A percentile compares a stretch with the other conserved stretches of the same genome.
These are phyloP conservation scores for Holotrichia oblita DNA, from an alignment of 1,140 invertebrate genomes.

Conservation along the genomic window DNA sequence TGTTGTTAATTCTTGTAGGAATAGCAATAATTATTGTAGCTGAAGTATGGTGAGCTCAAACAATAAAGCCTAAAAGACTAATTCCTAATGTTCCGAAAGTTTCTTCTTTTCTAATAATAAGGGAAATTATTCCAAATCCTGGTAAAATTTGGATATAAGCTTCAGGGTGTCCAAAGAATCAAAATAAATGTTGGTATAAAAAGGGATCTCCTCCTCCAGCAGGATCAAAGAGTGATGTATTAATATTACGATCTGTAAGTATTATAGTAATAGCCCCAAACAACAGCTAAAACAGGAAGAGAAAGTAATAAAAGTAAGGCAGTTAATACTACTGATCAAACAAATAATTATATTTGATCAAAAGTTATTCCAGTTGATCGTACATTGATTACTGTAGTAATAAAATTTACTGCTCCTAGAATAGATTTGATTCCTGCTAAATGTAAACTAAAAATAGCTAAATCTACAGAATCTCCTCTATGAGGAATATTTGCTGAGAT, in stretches of 20 bases:
- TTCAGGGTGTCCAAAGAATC: conserved; percentile 82
- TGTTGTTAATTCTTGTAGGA: conserved; percentile 70
- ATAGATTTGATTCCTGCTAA: too few relatives aligned
- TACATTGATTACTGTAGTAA: too few relatives aligned
- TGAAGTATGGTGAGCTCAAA: conserved; percentile 75
- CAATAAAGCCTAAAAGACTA: conserved; percentile 74
- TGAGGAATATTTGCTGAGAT: too few relatives aligned
- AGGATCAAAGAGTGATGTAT: conserved; percentile 76
- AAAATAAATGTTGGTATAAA: conserved; percentile 82
- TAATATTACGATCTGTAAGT: too few relatives aligned
- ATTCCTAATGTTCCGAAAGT: conserved; percentile 69
- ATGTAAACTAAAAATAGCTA: too few relatives aligned
- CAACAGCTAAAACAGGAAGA: conserved; percentile 76
- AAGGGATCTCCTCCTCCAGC: conserved; percentile 74
- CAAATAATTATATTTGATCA: too few relatives aligned
- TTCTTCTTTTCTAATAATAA: conserved; percentile 71
- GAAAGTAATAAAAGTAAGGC: too few relatives aligned
- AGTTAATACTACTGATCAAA: too few relatives aligned
- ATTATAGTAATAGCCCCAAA: conserved; percentile 79
- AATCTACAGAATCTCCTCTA: too few relatives aligned
- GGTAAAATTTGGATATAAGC: conserved; percentile 78
- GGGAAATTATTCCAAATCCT: conserved; percentile 72
- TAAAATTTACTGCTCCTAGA: too few relatives aligned
- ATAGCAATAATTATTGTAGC: conserved; percentile 78
- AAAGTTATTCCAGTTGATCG: too few relatives aligned